These are phyloP conservation scores for Falco concolor DNA, from an alignment of 2,797 vertebrate genomes.

Conservation along the genomic window DNA sequence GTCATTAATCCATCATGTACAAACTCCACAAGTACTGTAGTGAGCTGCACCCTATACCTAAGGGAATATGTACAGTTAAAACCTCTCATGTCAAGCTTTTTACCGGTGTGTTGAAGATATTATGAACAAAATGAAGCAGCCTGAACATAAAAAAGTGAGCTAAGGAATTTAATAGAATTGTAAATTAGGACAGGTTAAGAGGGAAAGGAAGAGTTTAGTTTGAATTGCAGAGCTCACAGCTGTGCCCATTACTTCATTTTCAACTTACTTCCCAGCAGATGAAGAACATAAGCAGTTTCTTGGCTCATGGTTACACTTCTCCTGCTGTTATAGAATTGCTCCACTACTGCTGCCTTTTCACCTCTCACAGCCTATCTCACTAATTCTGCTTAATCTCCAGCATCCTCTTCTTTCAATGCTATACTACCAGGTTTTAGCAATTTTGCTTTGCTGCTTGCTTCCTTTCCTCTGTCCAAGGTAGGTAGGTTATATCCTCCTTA, in stretches of 20 bases:
- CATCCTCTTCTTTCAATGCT: background rate
- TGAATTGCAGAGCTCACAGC: background rate
- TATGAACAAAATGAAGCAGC: background rate
- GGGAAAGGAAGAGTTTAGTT: background rate
- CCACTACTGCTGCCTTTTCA: background rate
- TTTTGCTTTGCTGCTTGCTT: background rate
- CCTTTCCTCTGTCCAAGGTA: constrained; percentile 3
- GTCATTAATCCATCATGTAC: background rate
- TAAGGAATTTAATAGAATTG: background rate
- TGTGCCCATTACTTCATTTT: background rate
- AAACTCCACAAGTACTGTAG: background rate
- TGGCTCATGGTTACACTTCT: accelerated
- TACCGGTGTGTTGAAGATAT: background rate
- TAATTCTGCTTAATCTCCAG: background rate
- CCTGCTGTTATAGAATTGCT: background rate
- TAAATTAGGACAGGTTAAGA: background rate
- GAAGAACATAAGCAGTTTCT: background rate
- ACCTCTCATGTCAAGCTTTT: background rate
- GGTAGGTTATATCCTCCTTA: background rate
- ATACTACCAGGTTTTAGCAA: background rate
- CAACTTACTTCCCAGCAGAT: background rate
- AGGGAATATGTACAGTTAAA: background rate
- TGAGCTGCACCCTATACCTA: background rate
- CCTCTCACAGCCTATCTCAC: background rate
- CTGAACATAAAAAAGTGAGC: background rate